Evolutionary conservation across 2,113 vertebrate species (phyloP).

Genomic region (Callipepla californica): DNA sequence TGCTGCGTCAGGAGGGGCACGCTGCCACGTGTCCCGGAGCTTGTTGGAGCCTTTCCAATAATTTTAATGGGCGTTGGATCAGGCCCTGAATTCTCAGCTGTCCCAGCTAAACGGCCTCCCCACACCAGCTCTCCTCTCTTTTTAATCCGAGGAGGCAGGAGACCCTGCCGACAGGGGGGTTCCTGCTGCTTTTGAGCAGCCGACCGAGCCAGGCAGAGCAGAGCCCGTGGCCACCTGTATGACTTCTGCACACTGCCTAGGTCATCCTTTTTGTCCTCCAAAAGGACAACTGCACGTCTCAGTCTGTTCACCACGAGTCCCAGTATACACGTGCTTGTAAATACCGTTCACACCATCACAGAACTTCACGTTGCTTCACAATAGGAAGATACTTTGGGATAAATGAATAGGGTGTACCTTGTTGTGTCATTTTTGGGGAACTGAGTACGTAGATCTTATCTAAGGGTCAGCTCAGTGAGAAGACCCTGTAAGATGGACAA

Average conservation of each 20-base stretch:
- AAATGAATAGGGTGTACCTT: background rate
- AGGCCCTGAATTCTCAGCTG: slow-evolving; percentile 64
- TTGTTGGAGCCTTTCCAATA: slow-evolving; percentile 44
- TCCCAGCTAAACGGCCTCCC: background rate
- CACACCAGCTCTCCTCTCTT: background rate
- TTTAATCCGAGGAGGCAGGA: background rate
- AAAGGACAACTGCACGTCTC: background rate
- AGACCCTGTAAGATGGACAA: background rate
- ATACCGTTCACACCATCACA: background rate
- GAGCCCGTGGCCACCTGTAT: background rate
- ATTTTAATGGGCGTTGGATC: slow-evolving; percentile 58
- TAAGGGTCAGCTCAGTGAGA: background rate
- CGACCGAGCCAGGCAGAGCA: background rate
- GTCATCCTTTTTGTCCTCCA: background rate
- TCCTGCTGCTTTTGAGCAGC: background rate
- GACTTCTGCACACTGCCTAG: background rate
- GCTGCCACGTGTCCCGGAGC: background rate
- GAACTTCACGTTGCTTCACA: background rate
- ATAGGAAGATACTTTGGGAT: background rate
- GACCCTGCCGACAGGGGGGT: background rate
- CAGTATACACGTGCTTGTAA: background rate
- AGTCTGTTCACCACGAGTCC: background rate
- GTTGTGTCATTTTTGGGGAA: background rate
- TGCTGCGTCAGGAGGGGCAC: slow-evolving; percentile 43
- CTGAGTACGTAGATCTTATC: background rate